Evolutionary conservation across 1,140 invertebrate genomes (phyloP).

Genomic region (Nasonia vitripennis): DNA sequence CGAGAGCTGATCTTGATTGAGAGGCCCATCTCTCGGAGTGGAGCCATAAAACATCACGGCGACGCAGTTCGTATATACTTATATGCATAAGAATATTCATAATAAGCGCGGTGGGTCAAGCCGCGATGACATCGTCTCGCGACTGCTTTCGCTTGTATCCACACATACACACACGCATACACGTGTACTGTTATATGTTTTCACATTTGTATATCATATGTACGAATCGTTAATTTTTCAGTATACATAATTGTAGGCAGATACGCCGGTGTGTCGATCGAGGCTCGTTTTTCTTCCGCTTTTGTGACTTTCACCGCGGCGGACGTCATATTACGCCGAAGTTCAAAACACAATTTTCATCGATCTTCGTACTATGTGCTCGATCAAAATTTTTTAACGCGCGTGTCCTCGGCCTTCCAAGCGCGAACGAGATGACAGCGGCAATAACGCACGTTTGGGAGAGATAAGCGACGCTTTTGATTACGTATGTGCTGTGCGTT

Average conservation of each 20-base stretch:
- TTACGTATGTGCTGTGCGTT: neutral
- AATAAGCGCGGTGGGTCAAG: neutral
- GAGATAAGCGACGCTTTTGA: neutral
- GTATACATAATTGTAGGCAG: too few relatives aligned
- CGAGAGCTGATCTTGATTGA: slow-evolving; percentile 29
- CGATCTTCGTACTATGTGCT: too few relatives aligned
- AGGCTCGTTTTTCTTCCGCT: neutral
- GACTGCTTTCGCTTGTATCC: neutral
- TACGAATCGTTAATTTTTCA: slow-evolving; percentile 2
- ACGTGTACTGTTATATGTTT: slow-evolving; percentile 4
- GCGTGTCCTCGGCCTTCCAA: neutral
- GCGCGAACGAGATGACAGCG: neutral
- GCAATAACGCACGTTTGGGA: neutral
- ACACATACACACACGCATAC: neutral
- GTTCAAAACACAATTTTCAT: too few relatives aligned
- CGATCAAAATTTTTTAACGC: too few relatives aligned
- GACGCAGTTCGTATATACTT: neutral
- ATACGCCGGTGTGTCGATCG: too few relatives aligned
- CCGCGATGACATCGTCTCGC: neutral
- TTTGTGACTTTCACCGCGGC: neutral
- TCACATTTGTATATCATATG: neutral
- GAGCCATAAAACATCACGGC: neutral
- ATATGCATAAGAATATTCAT: neutral
- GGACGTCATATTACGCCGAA: too few relatives aligned
- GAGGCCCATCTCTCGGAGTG: slow-evolving; percentile 2